Evolutionary conservation across 2,797 vertebrate species (phyloP).

Genomic region (Danio kyathit): DNA sequence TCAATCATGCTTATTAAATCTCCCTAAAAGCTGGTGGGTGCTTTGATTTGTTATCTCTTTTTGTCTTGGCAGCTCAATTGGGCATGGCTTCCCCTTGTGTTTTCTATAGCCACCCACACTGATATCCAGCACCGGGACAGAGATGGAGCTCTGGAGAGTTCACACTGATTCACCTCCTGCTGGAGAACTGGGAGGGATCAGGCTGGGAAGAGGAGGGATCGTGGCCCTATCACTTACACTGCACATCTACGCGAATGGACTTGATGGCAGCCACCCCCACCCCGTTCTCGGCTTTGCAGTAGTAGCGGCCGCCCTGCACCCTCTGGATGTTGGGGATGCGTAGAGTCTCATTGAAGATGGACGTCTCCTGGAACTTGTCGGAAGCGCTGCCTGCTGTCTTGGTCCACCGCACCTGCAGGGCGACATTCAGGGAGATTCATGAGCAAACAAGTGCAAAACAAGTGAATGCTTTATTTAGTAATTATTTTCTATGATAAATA

Average conservation of each 20-base stretch:
- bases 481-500: too few relatives aligned
- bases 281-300: slow-evolving; percentile 99
- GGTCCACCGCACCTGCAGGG: slow-evolving; percentile 93
- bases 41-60: slow-evolving; percentile 2
- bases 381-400: slow-evolving; percentile 97
- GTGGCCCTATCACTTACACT: slow-evolving; percentile 90
- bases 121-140: background rate
- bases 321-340: slow-evolving; percentile 92
- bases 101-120: slow-evolving; percentile 10
- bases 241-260: slow-evolving; percentile 99
- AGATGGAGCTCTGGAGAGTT: slow-evolving; percentile 77
- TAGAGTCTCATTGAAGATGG: slow-evolving; percentile 96
- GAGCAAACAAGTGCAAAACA: slow-evolving; percentile 39
- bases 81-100: slow-evolving; percentile 14
- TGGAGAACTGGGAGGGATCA: slow-evolving; percentile 63
- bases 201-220: slow-evolving; percentile 74
- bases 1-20: slow-evolving; percentile 12
- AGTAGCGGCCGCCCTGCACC: slow-evolving; percentile 98
- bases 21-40: slow-evolving; percentile 1
- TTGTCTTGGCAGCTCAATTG: slow-evolving; percentile 24
- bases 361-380: slow-evolving; percentile 98
- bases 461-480: background rate
- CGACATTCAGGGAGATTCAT: background rate
- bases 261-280: slow-evolving; percentile 99
- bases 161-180: slow-evolving; percentile 54